Base-by-base conservation (phyloP, 1,140 invertebrate genomes). In the Drosophila aff. region DNA sequence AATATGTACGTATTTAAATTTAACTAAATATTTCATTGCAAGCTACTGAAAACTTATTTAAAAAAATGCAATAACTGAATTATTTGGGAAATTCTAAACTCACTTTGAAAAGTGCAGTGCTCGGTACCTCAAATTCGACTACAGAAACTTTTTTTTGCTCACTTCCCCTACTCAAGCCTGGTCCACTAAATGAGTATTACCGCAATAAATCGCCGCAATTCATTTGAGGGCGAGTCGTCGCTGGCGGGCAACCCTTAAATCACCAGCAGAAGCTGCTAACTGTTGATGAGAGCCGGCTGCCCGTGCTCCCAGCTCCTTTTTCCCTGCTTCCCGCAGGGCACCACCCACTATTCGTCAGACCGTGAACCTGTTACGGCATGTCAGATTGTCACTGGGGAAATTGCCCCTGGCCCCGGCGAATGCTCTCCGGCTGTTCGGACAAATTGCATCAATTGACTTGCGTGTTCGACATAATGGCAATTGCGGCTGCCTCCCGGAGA, bases 361-460 rank as follows among this genome's bases (percentile, higher is more conserved):
- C 84, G 81, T 87, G 84, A 89, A 89, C 84, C 84, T 89, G 84
- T 81, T 90, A 90, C 81, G 85, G 84, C 78, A 84, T 84, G 81
- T 90, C 84, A 89, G 76, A 85, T 85, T 91, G 86, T 76, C 85
- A 90, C 85, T 90, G 78, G 85, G 85, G 85, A 89, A 89, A 91
- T 85, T 85, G 85, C 82, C 67, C 78, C 67, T 49, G 71, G 63
- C 63, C 62, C 63, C 18, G 21, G 31, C 18, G 28, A 66, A 63
- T 33, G 40, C 63, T 84, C 67, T 64, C 79, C 53, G 52, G 64
- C 62, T 62, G 79, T 73, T 85, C 79, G 79, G 66, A 91, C 87
- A 91, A 91, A 91, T 91, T 91, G 87, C 87, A 90, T 91, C 87
- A 91, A 91, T 91, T 91, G 87, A 91, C 87, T 91, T 83, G 76